These are phyloP conservation scores for Hephaestus fuliginosus DNA, from an alignment of 2,797 vertebrate genomes.

Conservation along the genomic window DNA sequence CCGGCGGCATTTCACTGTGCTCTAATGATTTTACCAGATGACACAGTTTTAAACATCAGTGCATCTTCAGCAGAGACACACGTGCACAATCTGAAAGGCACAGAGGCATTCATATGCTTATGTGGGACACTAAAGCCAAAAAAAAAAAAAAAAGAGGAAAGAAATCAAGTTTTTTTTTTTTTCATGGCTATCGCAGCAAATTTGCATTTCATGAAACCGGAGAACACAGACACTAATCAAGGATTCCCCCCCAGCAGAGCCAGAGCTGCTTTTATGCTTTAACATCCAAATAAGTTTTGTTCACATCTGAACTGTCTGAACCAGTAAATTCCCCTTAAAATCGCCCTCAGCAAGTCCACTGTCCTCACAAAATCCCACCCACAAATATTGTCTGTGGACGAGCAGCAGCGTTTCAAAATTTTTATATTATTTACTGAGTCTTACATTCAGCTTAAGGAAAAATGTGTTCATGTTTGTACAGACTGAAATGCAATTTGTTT, in stretches of 20 bases:
- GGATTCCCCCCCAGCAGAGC: conserved; percentile 39
- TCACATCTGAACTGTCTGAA: conserved; percentile 18
- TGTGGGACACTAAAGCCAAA: conserved; percentile 38
- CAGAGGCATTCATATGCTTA: conserved; percentile 40
- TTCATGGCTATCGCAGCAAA: conserved; percentile 21
- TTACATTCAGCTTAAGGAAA: background rate
- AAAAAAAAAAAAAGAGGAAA: conserved; percentile 24
- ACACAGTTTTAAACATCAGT: conserved; percentile 66
- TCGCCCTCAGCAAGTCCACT: background rate
- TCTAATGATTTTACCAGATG: conserved; percentile 61
- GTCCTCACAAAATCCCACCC: conserved; percentile 1
- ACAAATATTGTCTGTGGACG: background rate
- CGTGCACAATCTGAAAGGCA: conserved; percentile 22
- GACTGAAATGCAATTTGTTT: conserved; percentile 3
- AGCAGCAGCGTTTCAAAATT: conserved; percentile 1
- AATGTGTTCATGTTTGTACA: background rate
- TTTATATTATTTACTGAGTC: conserved; percentile 16
- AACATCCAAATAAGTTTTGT: conserved; percentile 30
- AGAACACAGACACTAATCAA: conserved; percentile 39
- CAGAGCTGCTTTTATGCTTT: conserved; percentile 25
- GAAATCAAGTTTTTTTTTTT: conserved; percentile 28
- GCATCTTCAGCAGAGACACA: conserved; percentile 51
- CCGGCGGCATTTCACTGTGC: conserved; percentile 17
- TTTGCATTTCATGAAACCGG: conserved; percentile 35
- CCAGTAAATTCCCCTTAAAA: conserved; percentile 22